A percentile compares a stretch with the other conserved stretches of the same genome.
These are phyloP conservation scores for Elanus axillaris DNA, from an alignment of 2,113 vertebrate species.

Conservation along the genomic window DNA sequence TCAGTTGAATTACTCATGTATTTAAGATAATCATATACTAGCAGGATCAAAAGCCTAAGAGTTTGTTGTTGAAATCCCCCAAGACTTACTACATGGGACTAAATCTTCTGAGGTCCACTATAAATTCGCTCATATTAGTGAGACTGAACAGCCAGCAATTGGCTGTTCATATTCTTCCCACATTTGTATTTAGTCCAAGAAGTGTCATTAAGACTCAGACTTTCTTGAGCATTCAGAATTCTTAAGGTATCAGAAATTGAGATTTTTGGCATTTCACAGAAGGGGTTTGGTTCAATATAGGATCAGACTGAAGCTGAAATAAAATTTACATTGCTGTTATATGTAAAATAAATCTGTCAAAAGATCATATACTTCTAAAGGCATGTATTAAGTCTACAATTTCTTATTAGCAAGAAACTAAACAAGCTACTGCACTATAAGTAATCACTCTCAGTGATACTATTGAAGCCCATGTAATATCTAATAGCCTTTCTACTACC, in stretches of 20 bases:
- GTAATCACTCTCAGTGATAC: background rate
- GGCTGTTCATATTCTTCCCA: background rate
- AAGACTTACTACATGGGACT: background rate
- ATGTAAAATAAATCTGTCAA: background rate
- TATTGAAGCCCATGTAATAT: background rate
- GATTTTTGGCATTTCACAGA: background rate
- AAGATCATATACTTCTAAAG: background rate
- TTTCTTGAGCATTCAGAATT: background rate
- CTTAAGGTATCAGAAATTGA: background rate
- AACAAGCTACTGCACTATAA: background rate
- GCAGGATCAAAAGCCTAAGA: background rate
- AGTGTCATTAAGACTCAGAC: background rate
- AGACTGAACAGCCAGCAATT: background rate
- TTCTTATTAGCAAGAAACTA: background rate
- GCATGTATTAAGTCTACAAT: background rate
- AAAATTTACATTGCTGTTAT: background rate
- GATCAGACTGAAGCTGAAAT: background rate
- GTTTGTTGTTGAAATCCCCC: conserved; percentile 2
- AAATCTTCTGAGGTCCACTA: background rate
- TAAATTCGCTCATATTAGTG: background rate
- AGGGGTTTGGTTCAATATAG: background rate
- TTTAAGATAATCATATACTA: background rate
- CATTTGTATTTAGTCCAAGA: background rate
- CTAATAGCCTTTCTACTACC: background rate
- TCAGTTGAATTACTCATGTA: background rate